These are phyloP conservation scores for Chinchilla lanigera DNA, from an alignment of 2,113 vertebrate genomes.

Conservation along the genomic window DNA sequence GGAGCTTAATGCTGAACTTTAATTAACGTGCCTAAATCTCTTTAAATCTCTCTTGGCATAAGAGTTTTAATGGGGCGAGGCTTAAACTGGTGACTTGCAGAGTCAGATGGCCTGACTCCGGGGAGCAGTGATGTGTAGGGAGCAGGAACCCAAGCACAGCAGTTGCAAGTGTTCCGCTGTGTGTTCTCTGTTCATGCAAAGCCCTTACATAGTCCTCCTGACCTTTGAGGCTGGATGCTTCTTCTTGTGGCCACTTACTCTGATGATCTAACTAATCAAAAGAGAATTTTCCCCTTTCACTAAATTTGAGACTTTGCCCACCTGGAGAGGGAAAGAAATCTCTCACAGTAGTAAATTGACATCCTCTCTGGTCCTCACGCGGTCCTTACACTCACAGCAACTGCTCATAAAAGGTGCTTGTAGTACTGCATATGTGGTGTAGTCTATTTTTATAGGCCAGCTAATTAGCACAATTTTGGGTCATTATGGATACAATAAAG, in stretches of 20 bases:
- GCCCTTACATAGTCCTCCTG: not conserved
- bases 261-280: not conserved
- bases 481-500: slow-evolving; percentile 67
- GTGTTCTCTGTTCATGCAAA: not conserved
- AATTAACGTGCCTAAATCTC: not conserved
- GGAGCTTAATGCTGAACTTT: not conserved
- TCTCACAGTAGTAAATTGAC: not conserved
- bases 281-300: not conserved
- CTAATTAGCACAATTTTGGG: slow-evolving; percentile 65
- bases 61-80: not conserved
- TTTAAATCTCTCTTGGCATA: not conserved
- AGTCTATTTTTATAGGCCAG: slow-evolving; percentile 57
- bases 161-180: not conserved
- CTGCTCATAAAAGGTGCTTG: slow-evolving; percentile 14
- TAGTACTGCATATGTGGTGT: not conserved
- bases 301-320: slow-evolving; percentile 27
- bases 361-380: not conserved
- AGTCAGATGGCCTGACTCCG: not conserved
- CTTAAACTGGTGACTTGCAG: not conserved
- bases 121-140: not conserved
- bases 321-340: not conserved
- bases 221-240: not conserved
- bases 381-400: not conserved
- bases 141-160: not conserved
- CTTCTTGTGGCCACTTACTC: not conserved